A percentile compares a stretch with the other conserved stretches of the same genome.
These are phyloP conservation scores for Halichoerus grypus DNA, from an alignment of 2,113 vertebrate species.

Conservation along the genomic window DNA sequence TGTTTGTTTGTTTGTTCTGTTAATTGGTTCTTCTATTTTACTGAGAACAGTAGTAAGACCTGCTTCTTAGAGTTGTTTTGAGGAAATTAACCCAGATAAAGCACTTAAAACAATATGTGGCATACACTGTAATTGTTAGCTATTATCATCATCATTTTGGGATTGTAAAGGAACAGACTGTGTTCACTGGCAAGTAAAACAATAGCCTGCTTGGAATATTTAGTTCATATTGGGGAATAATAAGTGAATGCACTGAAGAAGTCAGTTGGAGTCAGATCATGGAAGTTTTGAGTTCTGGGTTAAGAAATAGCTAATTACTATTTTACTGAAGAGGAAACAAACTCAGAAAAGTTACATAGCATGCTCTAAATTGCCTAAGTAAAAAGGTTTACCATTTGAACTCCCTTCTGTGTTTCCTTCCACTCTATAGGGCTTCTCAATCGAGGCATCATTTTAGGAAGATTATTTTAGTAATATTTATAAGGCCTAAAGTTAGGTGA, in stretches of 20 bases:
- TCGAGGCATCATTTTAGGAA: not conserved
- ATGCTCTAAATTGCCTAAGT: not conserved
- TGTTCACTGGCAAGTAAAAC: not conserved
- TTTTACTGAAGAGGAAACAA: slow-evolving; percentile 42
- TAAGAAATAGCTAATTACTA: not conserved
- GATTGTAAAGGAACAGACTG: slow-evolving; percentile 12
- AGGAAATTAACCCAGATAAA: slow-evolving; percentile 14
- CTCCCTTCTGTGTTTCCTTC: slow-evolving; percentile 19
- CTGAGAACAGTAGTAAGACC: not conserved
- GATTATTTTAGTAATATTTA: slow-evolving; percentile 38
- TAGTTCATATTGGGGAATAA: not conserved
- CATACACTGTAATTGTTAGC: slow-evolving; percentile 13
- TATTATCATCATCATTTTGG: not conserved
- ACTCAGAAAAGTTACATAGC: not conserved
- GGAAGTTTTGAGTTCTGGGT: not conserved
- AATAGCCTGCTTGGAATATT: not conserved
- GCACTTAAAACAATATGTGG: slow-evolving; percentile 38
- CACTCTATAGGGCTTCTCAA: not conserved
- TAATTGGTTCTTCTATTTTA: not conserved
- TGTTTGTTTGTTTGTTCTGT: not conserved
- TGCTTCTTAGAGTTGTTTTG: slow-evolving; percentile 8
- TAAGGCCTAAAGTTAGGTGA: slow-evolving; percentile 51
- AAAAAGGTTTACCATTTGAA: slow-evolving; percentile 6
- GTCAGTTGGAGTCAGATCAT: slow-evolving; percentile 10
- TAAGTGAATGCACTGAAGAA: not conserved